These are phyloP conservation scores for Holacanthus passer DNA, from an alignment of 2,113 vertebrate genomes.

Conservation along the genomic window DNA sequence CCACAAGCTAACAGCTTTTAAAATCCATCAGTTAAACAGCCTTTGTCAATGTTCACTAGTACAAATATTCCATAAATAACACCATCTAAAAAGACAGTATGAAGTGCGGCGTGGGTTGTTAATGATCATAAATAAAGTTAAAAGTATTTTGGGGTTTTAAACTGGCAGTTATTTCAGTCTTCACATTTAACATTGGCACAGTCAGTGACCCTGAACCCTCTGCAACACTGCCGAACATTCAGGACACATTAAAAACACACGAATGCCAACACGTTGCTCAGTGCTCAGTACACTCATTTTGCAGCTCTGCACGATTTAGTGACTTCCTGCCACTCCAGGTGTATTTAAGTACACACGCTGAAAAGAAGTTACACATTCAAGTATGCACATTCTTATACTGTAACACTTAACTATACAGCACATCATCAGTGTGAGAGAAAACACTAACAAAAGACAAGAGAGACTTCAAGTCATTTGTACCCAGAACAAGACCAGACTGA, in stretches of 20 bases:
- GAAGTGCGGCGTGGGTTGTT: not conserved
- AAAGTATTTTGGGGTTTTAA: slow-evolving; percentile 3
- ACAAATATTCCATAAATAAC: slow-evolving; percentile 39
- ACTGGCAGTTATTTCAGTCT: not conserved
- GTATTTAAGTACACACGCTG: slow-evolving; percentile 20
- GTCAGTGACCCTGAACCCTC: slow-evolving; percentile 30
- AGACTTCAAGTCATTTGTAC: slow-evolving; percentile 2
- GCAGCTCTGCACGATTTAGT: not conserved
- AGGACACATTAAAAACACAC: not conserved
- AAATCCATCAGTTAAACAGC: not conserved
- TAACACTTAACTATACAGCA: slow-evolving; percentile 43
- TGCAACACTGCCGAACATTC: not conserved
- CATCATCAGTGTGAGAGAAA: slow-evolving; percentile 21
- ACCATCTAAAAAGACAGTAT: not conserved
- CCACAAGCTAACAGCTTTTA: slow-evolving; percentile 27
- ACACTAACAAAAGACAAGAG: not conserved
- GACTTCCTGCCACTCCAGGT: not conserved
- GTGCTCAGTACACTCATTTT: not conserved
- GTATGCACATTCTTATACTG: slow-evolving; percentile 43
- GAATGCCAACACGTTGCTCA: slow-evolving; percentile 9
- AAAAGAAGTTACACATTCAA: slow-evolving; percentile 72
- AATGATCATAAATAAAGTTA: not conserved
- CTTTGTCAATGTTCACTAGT: not conserved
- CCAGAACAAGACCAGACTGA: not conserved
- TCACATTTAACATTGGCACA: slow-evolving; percentile 32